Conservation (phyloP, 2,797 vertebrate species). For the Knipowitschia caucasica region DNA sequence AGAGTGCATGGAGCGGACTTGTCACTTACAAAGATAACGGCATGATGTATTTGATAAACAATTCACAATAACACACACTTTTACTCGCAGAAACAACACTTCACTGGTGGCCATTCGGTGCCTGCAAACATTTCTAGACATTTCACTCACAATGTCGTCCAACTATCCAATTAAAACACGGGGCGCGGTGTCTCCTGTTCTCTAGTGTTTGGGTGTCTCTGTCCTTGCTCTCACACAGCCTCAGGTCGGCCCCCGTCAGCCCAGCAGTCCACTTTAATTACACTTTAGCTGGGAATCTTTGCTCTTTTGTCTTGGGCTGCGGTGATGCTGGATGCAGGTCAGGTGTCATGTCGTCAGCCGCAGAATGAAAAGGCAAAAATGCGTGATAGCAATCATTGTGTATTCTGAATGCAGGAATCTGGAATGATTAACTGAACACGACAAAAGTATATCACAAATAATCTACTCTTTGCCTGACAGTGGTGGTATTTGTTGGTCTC, state of each 20-base stretch:
- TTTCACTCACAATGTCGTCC: no score
- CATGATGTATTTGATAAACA: not conserved
- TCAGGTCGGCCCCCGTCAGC: constrained; percentile 11
- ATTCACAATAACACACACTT: not conserved
- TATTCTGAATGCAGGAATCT: not conserved
- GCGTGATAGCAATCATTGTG: not conserved
- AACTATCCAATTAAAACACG: no score
- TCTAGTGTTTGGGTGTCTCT: constrained; percentile 13
- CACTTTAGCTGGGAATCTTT: constrained; percentile 6
- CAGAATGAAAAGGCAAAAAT: not conserved
- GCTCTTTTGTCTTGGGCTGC: constrained; percentile 24
- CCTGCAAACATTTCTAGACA: not conserved
- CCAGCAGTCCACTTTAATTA: constrained; percentile 21
- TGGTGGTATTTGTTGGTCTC: not conserved
- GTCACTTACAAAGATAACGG: not conserved
- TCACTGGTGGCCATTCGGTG: not conserved
- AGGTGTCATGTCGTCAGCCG: constrained; percentile 23
- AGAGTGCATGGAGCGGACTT: not conserved
- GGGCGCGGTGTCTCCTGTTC: not conserved
- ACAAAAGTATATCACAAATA: not conserved
- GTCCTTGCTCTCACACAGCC: constrained; percentile 14
- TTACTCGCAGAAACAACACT: not conserved
- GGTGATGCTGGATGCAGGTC: constrained; percentile 18
- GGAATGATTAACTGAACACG: no score
- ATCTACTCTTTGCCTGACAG: not conserved